phyloP scores from a whole-genome alignment of 92 coral and sea anemone species.

The Diadumene lineata region DNA sequence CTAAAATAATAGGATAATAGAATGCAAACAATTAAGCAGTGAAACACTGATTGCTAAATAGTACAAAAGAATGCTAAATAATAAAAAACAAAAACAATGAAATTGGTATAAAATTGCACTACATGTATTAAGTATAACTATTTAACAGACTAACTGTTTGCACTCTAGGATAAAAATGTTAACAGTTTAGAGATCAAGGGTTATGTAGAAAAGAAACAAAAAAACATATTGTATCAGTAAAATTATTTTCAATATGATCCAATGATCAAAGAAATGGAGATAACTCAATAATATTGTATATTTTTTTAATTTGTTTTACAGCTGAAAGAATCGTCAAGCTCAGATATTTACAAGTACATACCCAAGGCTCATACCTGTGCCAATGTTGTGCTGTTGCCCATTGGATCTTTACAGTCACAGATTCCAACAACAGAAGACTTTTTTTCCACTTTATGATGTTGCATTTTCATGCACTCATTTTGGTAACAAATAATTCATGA shows the following conservation, averaged over 20 bases:
- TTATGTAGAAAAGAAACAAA: too few species aligned
- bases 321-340: not conserved
- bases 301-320: conserved; percentile 8
- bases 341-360: conserved; percentile 24
- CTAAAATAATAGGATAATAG: not conserved
- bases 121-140: too few species aligned
- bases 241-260: not conserved
- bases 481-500: conserved; percentile 26
- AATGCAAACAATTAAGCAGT: not conserved
- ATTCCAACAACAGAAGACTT: conserved; percentile 34
- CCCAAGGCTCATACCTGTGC: conserved; percentile 68
- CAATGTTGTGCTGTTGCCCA: conserved; percentile 43
- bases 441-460: conserved; percentile 51
- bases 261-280: too few species aligned
- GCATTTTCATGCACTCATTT: conserved; percentile 59
- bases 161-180: too few species aligned
- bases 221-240: not conserved
- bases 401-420: conserved; percentile 36
- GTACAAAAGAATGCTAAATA: too few species aligned
- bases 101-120: too few species aligned
- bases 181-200: too few species aligned
- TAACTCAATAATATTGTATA: not conserved
- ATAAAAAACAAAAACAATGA: too few species aligned
- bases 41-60: not conserved
- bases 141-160: too few species aligned